Evolutionary conservation across 2,797 vertebrate species (phyloP).

Genomic region (Heliangelus exortis): DNA sequence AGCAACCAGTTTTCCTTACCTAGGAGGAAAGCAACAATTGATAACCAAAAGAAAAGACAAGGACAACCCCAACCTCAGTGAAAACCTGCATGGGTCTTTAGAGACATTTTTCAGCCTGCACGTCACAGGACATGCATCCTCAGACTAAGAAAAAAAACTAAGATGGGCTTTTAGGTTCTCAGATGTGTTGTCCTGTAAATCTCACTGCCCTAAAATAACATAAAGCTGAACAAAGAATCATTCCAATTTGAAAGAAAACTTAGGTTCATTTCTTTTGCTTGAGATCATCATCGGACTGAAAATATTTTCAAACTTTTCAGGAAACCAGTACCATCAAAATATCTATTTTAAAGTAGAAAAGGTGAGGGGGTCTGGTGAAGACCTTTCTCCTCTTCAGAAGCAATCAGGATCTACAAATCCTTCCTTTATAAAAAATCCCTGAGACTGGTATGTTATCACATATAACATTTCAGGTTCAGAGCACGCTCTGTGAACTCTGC

Average conservation of each 20-base stretch:
- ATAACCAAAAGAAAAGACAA: conserved; percentile 15
- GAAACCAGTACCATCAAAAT: not conserved
- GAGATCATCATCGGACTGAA: not conserved
- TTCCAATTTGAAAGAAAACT: not conserved
- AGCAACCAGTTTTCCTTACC: not conserved
- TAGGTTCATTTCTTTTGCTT: not conserved
- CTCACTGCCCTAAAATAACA: not conserved
- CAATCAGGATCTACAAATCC: not conserved
- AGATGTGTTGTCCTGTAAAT: not conserved
- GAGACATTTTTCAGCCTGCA: not conserved
- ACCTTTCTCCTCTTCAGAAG: not conserved
- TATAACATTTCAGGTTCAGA: not conserved
- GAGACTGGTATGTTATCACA: not conserved
- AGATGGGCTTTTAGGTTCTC: not conserved
- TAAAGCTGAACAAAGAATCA: not conserved
- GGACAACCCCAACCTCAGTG: not conserved
- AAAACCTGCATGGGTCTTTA: not conserved
- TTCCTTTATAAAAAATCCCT: not conserved
- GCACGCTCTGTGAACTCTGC: not conserved
- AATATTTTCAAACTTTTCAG: not conserved
- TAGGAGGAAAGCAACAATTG: not conserved
- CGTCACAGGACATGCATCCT: not conserved
- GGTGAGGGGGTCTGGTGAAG: not conserved
- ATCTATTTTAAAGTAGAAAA: not conserved
- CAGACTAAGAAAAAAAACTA: not conserved